These are phyloP conservation scores for Pheosia tremula DNA, from an alignment of 2,888 invertebrate species.

Conservation along the genomic window DNA sequence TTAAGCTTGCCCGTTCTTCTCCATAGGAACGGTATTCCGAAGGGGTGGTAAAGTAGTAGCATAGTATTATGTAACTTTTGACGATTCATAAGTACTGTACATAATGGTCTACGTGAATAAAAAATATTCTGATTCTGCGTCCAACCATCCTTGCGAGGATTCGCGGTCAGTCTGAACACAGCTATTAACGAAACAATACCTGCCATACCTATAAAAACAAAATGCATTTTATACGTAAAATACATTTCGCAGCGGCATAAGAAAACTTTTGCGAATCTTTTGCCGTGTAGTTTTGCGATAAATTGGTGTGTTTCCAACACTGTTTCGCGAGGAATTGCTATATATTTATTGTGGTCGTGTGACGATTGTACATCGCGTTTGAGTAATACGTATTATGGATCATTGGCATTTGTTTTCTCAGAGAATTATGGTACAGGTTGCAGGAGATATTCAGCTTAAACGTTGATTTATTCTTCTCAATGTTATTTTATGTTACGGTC, in stretches of 20 bases:
- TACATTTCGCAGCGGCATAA: slow-evolving; percentile 7
- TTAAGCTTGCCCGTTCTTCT: no score
- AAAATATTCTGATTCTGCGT: no score
- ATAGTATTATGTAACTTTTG: no score
- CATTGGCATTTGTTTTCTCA: slow-evolving; percentile 51
- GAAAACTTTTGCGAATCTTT: slow-evolving; percentile 5
- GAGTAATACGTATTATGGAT: slow-evolving; percentile 59
- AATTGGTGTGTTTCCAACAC: slow-evolving; percentile 13
- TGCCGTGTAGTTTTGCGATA: slow-evolving; percentile 8
- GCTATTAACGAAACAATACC: not conserved
- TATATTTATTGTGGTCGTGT: slow-evolving; percentile 40
- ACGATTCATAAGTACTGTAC: no score
- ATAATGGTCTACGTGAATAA: no score
- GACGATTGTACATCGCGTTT: slow-evolving; percentile 49
- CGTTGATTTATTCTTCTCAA: no score
- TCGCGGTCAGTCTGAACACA: no score
- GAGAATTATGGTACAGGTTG: not conserved
- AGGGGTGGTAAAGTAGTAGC: no score
- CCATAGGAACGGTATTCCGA: no score
- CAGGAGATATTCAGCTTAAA: not conserved
- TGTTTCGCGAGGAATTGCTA: slow-evolving; percentile 20
- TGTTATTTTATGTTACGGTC: no score
- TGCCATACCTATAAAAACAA: not conserved
- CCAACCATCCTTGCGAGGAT: no score
- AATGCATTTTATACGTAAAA: slow-evolving; percentile 9